Evolutionary conservation across 92 coral and sea anemone species (phyloP).

Genomic region (Parazoanthus atlanticus): DNA sequence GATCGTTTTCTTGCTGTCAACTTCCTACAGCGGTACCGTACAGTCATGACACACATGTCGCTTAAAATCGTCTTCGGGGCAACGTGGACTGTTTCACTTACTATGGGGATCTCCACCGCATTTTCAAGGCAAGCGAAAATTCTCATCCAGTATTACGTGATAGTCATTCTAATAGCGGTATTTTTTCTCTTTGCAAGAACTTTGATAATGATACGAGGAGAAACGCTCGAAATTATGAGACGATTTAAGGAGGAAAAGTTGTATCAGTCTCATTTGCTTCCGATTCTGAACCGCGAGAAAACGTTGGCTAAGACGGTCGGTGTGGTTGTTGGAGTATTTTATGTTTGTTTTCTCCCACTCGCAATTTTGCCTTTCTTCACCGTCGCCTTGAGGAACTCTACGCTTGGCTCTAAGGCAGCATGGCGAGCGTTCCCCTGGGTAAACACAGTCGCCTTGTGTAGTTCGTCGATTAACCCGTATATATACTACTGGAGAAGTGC

Average conservation of each 20-base stretch:
- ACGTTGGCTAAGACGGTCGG: constrained; percentile 67
- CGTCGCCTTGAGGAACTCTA: constrained; percentile 28
- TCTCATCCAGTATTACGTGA: constrained; percentile 72
- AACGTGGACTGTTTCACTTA: constrained; percentile 68
- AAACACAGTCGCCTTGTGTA: constrained; percentile 75
- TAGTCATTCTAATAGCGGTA: constrained; percentile 55
- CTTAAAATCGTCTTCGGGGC: constrained; percentile 56
- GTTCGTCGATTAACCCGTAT: constrained; percentile 76
- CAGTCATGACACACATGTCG: constrained; percentile 50
- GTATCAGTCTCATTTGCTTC: constrained; percentile 34
- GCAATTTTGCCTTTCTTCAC: constrained; percentile 67
- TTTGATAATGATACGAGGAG: constrained; percentile 61
- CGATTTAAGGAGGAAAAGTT: constrained; percentile 18
- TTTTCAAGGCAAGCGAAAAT: constrained; percentile 65
- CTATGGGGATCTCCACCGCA: constrained; percentile 64
- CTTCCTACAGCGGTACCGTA: constrained; percentile 70
- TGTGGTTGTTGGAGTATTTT: constrained; percentile 77
- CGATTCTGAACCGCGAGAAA: constrained; percentile 66
- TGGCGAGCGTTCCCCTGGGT: constrained; percentile 78
- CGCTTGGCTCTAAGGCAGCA: constrained; percentile 39
- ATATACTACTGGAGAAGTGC: constrained; percentile 84
- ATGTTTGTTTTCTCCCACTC: constrained; percentile 69
- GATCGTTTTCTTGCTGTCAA: constrained; percentile 80
- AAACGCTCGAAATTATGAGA: constrained; percentile 45
- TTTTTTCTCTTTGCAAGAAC: constrained; percentile 62